Conservation (phyloP, 2,113 vertebrate species). For the Odocoileus hemionus region DNA sequence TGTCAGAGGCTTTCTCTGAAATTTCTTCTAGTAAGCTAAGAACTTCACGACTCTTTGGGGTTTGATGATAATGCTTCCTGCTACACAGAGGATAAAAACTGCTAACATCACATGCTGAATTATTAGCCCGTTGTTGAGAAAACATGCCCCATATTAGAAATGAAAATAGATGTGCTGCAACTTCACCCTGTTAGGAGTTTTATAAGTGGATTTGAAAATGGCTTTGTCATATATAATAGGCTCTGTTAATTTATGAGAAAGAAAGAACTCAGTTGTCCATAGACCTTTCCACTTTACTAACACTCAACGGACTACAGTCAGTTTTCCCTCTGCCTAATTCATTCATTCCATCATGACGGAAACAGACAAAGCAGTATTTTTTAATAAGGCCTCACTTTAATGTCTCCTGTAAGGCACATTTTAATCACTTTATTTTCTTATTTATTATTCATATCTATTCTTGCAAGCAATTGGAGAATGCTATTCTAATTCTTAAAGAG, state of each 20-base stretch:
- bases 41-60: background rate
- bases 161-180: constrained; percentile 23
- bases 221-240: constrained; percentile 32
- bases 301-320: background rate
- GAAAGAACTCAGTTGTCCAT: background rate
- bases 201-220: constrained; percentile 37
- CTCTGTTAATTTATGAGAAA: background rate
- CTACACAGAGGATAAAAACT: background rate
- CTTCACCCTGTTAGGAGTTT: background rate
- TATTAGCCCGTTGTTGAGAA: constrained; percentile 31
- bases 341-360: background rate
- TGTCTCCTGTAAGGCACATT: background rate
- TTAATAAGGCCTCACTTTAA: background rate
- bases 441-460: background rate
- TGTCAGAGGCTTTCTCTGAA: background rate
- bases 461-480: background rate
- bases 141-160: constrained; percentile 4
- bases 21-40: background rate
- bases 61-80: background rate
- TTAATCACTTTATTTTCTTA: constrained; percentile 13
- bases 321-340: background rate
- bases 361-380: background rate
- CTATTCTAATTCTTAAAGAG: background rate
- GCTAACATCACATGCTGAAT: background rate
- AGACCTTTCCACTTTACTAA: background rate